phyloP scores from a whole-genome alignment of 2,888 invertebrate genomes.

The Rotaria macrura region DNA sequence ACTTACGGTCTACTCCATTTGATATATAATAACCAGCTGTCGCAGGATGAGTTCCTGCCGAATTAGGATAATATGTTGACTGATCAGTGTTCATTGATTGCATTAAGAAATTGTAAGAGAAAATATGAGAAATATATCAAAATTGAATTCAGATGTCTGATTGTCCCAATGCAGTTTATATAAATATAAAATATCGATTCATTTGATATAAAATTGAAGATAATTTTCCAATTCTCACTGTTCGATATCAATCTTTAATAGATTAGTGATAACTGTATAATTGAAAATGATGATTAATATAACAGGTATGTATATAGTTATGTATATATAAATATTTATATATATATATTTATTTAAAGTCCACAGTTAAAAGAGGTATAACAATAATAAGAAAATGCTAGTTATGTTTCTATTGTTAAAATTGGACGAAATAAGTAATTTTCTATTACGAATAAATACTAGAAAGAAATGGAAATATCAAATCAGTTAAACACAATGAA shows the following conservation, averaged over 20 bases:
- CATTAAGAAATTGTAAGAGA: background rate
- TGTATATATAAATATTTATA: too few species aligned
- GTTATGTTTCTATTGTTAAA: background rate
- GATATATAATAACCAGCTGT: background rate
- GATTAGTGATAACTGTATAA: too few species aligned
- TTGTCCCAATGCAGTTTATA: background rate
- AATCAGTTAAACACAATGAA: too few species aligned
- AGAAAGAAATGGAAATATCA: background rate
- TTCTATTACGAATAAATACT: background rate
- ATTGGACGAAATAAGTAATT: background rate
- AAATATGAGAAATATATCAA: background rate
- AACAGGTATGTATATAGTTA: too few species aligned
- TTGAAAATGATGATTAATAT: too few species aligned
- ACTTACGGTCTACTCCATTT: background rate
- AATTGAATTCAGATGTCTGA: background rate
- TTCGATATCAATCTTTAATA: background rate
- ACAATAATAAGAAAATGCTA: background rate
- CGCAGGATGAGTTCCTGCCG: background rate
- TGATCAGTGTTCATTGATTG: background rate
- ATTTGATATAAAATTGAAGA: background rate
- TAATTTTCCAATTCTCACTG: background rate
- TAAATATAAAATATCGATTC: background rate
- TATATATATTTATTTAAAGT: too few species aligned
- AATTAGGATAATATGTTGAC: background rate
- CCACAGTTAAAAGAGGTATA: background rate